phyloP scores from a whole-genome alignment of 2,888 invertebrate genomes.

The Salpingus planirostris region DNA sequence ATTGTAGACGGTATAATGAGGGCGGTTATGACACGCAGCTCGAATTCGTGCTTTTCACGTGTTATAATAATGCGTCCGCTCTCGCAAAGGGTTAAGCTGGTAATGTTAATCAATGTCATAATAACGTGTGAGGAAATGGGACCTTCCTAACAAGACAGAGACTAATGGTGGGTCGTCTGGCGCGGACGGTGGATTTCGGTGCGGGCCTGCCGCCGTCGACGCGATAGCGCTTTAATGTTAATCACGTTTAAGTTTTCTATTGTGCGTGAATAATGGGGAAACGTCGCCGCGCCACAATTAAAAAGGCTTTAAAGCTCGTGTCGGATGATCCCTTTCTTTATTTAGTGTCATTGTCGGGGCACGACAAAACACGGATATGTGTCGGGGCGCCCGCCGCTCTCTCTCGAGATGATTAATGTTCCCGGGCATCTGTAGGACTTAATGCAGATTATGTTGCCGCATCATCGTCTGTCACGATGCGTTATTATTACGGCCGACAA shows the following conservation, averaged over 20 bases:
- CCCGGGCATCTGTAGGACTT: slow-evolving; percentile 18
- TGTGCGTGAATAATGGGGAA: slow-evolving; percentile 14
- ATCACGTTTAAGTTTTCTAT: slow-evolving; percentile 24
- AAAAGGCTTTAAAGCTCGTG: slow-evolving; percentile 12
- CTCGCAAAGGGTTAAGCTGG: no score
- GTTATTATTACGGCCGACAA: slow-evolving; percentile 9
- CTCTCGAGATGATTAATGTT: slow-evolving; percentile 20
- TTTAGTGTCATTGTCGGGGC: slow-evolving; percentile 8
- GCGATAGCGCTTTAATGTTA: slow-evolving; percentile 24
- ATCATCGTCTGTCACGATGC: slow-evolving; percentile 15
- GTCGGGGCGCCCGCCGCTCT: slow-evolving; percentile 15
- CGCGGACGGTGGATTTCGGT: slow-evolving; percentile 15
- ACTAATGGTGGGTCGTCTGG: slow-evolving; percentile 16
- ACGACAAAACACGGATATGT: slow-evolving; percentile 16
- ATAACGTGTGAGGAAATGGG: slow-evolving; percentile 28
- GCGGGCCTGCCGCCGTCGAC: slow-evolving; percentile 19
- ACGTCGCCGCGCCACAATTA: slow-evolving; percentile 6
- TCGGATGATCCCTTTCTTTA: slow-evolving; percentile 13
- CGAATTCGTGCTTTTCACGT: no score
- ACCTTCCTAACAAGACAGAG: slow-evolving; percentile 24
- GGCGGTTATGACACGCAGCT: no score
- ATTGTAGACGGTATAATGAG: no score
- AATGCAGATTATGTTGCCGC: slow-evolving; percentile 19
- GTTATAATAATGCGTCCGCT: no score
- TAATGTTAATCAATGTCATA: slow-evolving; percentile 21